Base-by-base conservation (phyloP, 2,113 vertebrate genomes). In the Megaleporinus macrocephalus region DNA sequence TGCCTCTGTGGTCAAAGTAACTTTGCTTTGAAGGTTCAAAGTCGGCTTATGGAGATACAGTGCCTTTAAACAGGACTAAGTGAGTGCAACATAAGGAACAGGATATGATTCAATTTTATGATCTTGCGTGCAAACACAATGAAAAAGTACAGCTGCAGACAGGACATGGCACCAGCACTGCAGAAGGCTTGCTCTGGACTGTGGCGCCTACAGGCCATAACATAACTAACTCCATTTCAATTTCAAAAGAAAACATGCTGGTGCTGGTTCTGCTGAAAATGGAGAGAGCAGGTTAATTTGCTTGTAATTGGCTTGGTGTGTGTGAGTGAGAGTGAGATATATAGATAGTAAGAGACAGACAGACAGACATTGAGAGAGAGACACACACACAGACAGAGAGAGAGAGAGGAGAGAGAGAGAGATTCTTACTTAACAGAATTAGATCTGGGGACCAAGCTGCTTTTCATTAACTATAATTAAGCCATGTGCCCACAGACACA, bases 381-480 rank as follows among this genome's bases (percentile, higher is more conserved):
- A 27, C n/a, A n/a, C n/a, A n/a, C n/a, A n/a, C n/a, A n/a, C n/a
- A n/a, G 57, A n/a, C 13, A 18, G 53, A 18, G 53, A 24, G 59
- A 29, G 62, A 33, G 15, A n/a, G 20, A 16, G 10, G 65, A 36
- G 30, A 27, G 22, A 62, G 12, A 47, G 20, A 62, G 30, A 29
- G 10, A 27, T 49, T 29, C 24, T 14, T 47, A 41, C 14, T 76
- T 44, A 62, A 76, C 26, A 76, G 15, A 33, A 62, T 76, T 76
- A 62, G 36, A 76, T 62, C 36, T 63, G 24, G 15, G 57, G 33
- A 75, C 30, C 53, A 61, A 18, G n/a, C 22, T 75, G 22, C 22
- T 75, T 61, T 75, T 75, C 33, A 44, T 61, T 70, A 70, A 70
- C 20, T 44, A 70, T 36, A 70, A 70, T 70, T 70, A 70, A 70